Base-by-base conservation (phyloP, 1,140 invertebrate genomes). In the Pseudomyrmex gracilis region DNA sequence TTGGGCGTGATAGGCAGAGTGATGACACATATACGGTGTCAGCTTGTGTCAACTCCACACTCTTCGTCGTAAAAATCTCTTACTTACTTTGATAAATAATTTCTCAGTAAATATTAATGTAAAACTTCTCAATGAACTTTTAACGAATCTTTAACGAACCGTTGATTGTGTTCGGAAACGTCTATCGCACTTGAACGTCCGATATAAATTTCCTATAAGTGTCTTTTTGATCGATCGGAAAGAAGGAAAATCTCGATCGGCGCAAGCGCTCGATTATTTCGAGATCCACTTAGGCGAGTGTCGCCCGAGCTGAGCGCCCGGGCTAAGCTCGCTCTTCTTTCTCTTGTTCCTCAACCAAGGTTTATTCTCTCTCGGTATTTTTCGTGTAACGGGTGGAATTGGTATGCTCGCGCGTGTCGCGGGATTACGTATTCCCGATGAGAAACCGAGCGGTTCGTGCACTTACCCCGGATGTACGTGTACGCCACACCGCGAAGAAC, bases 371-470 rank as follows among this genome's bases (percentile, higher is more conserved):
- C 15, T 20, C 49, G 76, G 77, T 73, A 85, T 85, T 85, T 34
- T 34, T 85, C 83, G 68, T 82, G 77, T 85, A 82, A 85, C 78
- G 68, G 78, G 77, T 73, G 83, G 61, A 85, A 85, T 85, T 85
- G 83, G 83, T 85, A 85, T 85, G 83, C 83, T 45, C 66, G 49
- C 67, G 77, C 77, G 83, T 85, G 60, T 85, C 83, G 80, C 83
- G 60, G 61, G 83, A 85, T 85, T 85, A 85, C 68, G 83, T 85
- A 85, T 85, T 85, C 83, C 49, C 77, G 83, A 82, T 85, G 83
- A 85, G 83, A 85, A 85, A 85, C 83, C 83, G 83, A 85, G 83
- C 78, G 83, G 78, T 85, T 82, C 83, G 83, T 85, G 77, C 78
- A 85, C 77, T 85, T 85, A 85, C 67, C 77, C 83, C 83, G 83